Evolutionary conservation across 2,797 vertebrate genomes (phyloP).

Genomic region (Graptemys geographica): DNA sequence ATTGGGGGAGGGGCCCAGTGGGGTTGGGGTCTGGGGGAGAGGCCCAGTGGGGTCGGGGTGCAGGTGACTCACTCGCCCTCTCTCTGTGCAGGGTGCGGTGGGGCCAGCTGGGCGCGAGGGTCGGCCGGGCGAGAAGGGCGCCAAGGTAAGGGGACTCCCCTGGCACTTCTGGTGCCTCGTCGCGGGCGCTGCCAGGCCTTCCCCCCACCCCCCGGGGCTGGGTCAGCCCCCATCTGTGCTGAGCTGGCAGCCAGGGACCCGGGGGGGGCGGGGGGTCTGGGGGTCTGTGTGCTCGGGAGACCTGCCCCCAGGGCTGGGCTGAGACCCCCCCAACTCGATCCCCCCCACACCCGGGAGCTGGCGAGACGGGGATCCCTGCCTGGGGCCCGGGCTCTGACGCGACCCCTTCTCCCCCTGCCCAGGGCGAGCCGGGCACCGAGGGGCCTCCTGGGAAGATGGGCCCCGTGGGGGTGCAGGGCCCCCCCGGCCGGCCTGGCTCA

Average conservation of each 20-base stretch:
- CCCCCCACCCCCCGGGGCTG: too few relatives aligned
- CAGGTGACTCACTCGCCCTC: background rate
- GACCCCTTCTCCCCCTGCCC: background rate
- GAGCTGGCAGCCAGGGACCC: background rate
- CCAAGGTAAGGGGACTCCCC: constrained; percentile 80
- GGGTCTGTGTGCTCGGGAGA: background rate
- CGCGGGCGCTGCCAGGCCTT: background rate
- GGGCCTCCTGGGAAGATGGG: constrained; percentile 88
- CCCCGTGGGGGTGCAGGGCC: constrained; percentile 88
- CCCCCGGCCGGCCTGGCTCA: constrained; percentile 86
- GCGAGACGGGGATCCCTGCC: background rate
- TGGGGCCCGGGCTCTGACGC: background rate
- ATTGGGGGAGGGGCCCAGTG: background rate
- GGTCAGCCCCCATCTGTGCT: too few relatives aligned
- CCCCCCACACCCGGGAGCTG: too few relatives aligned
- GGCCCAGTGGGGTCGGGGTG: background rate
- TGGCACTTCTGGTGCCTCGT: too few relatives aligned
- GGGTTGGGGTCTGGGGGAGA: fast-evolving
- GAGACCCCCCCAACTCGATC: background rate
- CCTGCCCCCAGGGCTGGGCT: background rate
- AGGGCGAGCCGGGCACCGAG: constrained; percentile 86
- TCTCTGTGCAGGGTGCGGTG: constrained; percentile 81
- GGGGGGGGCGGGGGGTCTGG: background rate
- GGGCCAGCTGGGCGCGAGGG: constrained; percentile 87
- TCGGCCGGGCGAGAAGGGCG: constrained; percentile 88